phyloP scores from a whole-genome alignment of 2,113 vertebrate species.

The Bos taurus region DNA sequence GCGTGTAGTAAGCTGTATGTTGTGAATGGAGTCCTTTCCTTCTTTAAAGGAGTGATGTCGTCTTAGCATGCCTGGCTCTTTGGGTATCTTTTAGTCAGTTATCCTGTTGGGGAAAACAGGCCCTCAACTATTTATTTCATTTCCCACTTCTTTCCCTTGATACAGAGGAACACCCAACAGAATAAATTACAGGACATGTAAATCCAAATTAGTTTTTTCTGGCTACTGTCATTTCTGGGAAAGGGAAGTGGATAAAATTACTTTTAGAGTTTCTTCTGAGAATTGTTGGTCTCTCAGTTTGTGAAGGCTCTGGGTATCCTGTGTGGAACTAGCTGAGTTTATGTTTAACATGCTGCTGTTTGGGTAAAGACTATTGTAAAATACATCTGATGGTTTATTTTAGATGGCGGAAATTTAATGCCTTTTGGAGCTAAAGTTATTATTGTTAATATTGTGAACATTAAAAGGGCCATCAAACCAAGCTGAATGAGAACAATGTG shows the following conservation, averaged over 20 bases:
- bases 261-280: conserved; percentile 50
- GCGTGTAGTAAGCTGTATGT: neutral
- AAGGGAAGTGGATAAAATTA: conserved; percentile 34
- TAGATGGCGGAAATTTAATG: conserved; percentile 52
- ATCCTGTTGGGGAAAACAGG: neutral
- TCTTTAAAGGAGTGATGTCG: neutral
- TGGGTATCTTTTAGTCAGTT: neutral
- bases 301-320: neutral
- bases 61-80: neutral
- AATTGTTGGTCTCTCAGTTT: conserved; percentile 43
- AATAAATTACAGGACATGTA: conserved; percentile 38
- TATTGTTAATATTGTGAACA: conserved; percentile 60
- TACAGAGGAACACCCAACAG: neutral
- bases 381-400: conserved; percentile 39
- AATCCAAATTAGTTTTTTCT: conserved; percentile 53
- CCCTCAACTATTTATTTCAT: conserved; percentile 39
- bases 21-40: neutral
- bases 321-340: conserved; percentile 22
- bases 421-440: conserved; percentile 28
- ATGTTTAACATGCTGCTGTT: conserved; percentile 35
- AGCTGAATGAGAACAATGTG: conserved; percentile 53
- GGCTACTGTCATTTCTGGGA: conserved; percentile 39
- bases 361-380: conserved; percentile 20
- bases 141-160: neutral
- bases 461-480: conserved; percentile 32